A percentile compares a stretch with the other conserved stretches of the same genome.
Conservation (phyloP, 2,888 invertebrate genomes). For the Troides aeacus region DNA sequence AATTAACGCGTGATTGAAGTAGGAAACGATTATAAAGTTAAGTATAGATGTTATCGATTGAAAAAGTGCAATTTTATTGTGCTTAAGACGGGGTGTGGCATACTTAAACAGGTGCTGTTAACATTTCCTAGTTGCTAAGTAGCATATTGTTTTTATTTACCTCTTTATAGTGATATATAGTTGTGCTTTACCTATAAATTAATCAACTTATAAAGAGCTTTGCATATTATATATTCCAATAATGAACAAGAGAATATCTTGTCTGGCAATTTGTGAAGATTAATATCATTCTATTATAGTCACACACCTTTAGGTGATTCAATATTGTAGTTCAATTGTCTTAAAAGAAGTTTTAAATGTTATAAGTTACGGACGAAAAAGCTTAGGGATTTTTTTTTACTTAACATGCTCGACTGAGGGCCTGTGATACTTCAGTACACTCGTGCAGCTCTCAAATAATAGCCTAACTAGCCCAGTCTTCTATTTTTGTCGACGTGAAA, state of each 20-base stretch:
- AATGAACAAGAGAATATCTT: no score
- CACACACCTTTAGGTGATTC: no score
- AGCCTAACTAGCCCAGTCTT: slow-evolving; percentile 23
- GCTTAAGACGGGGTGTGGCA: neutral
- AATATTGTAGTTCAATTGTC: no score
- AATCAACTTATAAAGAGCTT: no score
- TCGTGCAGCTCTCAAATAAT: slow-evolving; percentile 15
- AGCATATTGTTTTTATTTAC: slow-evolving; percentile 1
- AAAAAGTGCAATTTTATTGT: slow-evolving; percentile 1
- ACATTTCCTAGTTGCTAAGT: slow-evolving; percentile 9
- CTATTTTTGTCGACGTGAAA: slow-evolving; percentile 26
- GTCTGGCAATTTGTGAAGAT: no score
- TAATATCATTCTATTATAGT: no score
- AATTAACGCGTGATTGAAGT: no score
- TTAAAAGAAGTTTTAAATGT: no score
- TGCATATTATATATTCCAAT: no score
- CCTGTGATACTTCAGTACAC: slow-evolving; percentile 16
- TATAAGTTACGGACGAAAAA: no score
- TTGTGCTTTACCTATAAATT: neutral
- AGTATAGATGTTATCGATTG: no score
- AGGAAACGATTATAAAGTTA: no score
- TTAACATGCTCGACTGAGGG: slow-evolving; percentile 9
- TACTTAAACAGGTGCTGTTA: neutral
- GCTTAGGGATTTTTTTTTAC: neutral
- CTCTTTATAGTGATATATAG: slow-evolving; percentile 2